phyloP scores from a whole-genome alignment of 2,113 vertebrate genomes.

The Python bivittatus region DNA sequence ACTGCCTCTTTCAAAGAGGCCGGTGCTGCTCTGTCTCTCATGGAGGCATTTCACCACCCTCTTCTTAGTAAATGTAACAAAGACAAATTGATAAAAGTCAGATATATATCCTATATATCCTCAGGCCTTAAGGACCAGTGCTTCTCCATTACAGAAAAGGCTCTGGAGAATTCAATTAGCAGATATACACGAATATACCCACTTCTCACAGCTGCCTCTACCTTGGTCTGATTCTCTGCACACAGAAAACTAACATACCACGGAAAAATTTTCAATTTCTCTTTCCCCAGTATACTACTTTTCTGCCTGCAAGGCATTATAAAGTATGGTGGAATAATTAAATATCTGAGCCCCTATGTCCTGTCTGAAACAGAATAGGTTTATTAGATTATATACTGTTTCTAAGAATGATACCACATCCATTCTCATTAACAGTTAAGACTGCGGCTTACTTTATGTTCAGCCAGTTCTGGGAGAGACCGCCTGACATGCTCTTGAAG shows the following conservation, averaged over 20 bases:
- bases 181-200: neutral
- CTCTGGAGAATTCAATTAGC: neutral
- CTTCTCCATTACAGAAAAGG: neutral
- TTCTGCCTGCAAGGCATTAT: conserved; percentile 11
- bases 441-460: conserved; percentile 83
- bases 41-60: neutral
- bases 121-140: neutral
- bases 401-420: neutral
- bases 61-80: neutral
- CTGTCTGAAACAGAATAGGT: neutral
- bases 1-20: neutral
- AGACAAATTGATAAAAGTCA: neutral
- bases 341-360: conserved; percentile 14
- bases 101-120: neutral
- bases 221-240: neutral
- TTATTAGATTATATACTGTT: neutral
- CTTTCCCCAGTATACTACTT: neutral
- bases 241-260: neutral
- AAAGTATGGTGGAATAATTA: conserved; percentile 29
- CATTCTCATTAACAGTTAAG: fast-evolving
- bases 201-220: neutral
- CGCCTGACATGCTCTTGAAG: conserved; percentile 94
- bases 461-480: conserved; percentile 91
- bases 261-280: neutral
- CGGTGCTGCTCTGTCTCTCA: neutral